Evolutionary conservation across 2,113 vertebrate species (phyloP).

Genomic region (Pteropus alecto): DNA sequence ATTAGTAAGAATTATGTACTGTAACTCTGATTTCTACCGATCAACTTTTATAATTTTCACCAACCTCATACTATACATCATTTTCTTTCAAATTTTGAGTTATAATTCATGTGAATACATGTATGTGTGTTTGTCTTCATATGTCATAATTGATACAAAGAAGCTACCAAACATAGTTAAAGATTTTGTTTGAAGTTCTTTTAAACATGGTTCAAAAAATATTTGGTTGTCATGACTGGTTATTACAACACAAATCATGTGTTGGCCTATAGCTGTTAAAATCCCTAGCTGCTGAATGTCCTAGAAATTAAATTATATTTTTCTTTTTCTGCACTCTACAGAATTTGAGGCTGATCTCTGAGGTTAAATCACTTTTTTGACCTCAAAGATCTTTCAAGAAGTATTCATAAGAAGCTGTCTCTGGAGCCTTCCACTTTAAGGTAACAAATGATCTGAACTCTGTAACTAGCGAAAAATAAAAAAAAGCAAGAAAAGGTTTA

Average conservation of each 20-base stretch:
- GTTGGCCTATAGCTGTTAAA: slow-evolving; percentile 70
- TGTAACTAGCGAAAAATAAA: neutral
- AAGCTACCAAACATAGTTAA: slow-evolving; percentile 37
- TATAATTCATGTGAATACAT: neutral
- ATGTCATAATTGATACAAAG: slow-evolving; percentile 2
- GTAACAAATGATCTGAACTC: slow-evolving; percentile 65
- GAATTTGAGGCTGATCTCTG: slow-evolving; percentile 63
- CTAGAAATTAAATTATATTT: slow-evolving; percentile 78
- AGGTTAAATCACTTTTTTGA: slow-evolving; percentile 78
- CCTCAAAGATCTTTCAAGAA: slow-evolving; percentile 73
- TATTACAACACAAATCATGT: slow-evolving; percentile 77
- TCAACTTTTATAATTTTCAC: neutral
- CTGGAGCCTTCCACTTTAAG: slow-evolving; percentile 68
- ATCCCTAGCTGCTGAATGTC: slow-evolving; percentile 73
- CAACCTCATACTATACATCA: neutral
- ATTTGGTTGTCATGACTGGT: slow-evolving; percentile 66
- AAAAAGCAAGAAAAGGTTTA: neutral
- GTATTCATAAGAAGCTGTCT: slow-evolving; percentile 72
- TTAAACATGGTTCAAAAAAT: slow-evolving; percentile 57
- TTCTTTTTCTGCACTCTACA: slow-evolving; percentile 61
- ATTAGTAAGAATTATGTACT: neutral
- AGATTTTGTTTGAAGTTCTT: slow-evolving; percentile 24
- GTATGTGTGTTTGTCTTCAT: neutral
- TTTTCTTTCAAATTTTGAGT: neutral
- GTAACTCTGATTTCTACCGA: neutral